Conservation (phyloP, 2,113 vertebrate genomes). For the Planiliza haematocheilus region DNA sequence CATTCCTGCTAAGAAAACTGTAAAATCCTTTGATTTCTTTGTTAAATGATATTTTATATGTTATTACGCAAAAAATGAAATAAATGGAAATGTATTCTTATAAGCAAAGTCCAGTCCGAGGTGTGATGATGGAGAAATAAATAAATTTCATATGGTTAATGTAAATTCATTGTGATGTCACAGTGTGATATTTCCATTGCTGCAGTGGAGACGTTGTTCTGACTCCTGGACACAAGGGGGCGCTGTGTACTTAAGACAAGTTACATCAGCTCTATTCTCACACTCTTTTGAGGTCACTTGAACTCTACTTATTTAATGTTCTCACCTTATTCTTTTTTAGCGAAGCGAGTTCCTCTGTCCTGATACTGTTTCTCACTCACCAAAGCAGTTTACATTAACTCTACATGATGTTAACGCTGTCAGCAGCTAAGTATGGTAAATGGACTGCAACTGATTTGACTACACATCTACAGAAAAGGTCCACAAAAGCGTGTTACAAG, state of each 20-base stretch:
- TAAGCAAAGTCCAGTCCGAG: conserved; percentile 13
- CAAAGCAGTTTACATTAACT: too few relatives aligned
- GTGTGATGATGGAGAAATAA: conserved; percentile 28
- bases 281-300: too few relatives aligned
- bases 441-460: too few relatives aligned
- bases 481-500: too few relatives aligned
- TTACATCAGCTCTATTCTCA: neutral
- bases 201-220: neutral
- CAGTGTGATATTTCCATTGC: neutral
- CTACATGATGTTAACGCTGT: too few relatives aligned
- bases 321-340: too few relatives aligned
- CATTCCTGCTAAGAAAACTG: conserved; percentile 37
- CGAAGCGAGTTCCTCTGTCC: too few relatives aligned
- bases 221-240: conserved; percentile 19
- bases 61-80: neutral
- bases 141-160: conserved; percentile 55
- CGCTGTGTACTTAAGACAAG: neutral
- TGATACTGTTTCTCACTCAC: too few relatives aligned
- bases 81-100: conserved; percentile 25
- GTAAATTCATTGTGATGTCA: conserved; percentile 9
- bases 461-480: too few relatives aligned
- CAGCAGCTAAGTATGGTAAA: too few relatives aligned
- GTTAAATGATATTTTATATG: neutral
- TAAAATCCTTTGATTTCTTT: conserved; percentile 16
- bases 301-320: too few relatives aligned